Evolutionary conservation across 2,888 invertebrate genomes (phyloP).

Genomic region (Cerastis rubricosa): DNA sequence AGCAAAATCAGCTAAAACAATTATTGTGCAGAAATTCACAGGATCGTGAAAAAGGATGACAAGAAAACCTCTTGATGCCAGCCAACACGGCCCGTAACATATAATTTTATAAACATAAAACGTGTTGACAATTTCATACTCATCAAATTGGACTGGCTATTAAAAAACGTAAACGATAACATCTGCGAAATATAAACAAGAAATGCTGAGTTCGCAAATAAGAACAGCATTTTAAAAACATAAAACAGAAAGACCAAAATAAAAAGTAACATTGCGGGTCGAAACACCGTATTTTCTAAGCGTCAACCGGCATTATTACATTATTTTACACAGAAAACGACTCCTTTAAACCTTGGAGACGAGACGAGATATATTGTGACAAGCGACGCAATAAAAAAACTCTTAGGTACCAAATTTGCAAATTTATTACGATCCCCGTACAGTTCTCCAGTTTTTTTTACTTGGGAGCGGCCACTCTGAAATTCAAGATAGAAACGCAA

Average conservation of each 20-base stretch:
- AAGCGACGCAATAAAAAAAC: constrained; percentile 54
- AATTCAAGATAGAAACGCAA: constrained; percentile 77
- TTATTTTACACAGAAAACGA: constrained; percentile 51
- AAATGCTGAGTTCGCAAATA: constrained; percentile 29
- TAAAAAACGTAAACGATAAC: constrained; percentile 33
- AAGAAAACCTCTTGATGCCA: constrained; percentile 2
- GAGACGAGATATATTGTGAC: constrained; percentile 58
- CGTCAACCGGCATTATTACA: constrained; percentile 31
- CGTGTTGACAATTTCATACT: constrained; percentile 25
- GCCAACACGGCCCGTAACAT: not conserved
- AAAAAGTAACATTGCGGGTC: constrained; percentile 26
- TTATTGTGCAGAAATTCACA: not conserved
- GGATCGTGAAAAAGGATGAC: not conserved
- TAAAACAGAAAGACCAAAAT: constrained; percentile 33
- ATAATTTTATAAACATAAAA: constrained; percentile 39
- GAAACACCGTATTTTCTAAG: constrained; percentile 46
- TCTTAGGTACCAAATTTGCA: constrained; percentile 51
- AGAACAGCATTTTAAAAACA: constrained; percentile 9
- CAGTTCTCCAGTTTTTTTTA: constrained; percentile 41
- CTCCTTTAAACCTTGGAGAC: constrained; percentile 52
- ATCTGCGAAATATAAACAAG: constrained; percentile 32
- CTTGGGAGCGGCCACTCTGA: constrained; percentile 53
- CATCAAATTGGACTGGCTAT: constrained; percentile 11
- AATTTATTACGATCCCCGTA: constrained; percentile 53
- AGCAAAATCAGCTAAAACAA: not conserved